Evolutionary conservation across 2,888 invertebrate genomes (phyloP).

Genomic region (Drosophila trichaetosa): DNA sequence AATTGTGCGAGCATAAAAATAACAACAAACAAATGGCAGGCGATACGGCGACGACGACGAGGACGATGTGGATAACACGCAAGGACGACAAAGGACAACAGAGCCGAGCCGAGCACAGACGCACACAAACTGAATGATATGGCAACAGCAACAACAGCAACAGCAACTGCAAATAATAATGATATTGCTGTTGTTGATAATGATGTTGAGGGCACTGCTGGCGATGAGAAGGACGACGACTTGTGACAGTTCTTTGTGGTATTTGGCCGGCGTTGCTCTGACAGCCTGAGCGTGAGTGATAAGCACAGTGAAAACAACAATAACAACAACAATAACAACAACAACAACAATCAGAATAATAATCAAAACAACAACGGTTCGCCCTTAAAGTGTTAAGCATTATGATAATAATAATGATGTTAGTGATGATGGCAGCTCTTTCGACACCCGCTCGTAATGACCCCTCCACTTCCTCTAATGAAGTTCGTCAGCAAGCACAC

Average conservation of each 20-base stretch:
- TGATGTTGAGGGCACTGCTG: slow-evolving; percentile 25
- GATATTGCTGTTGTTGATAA: slow-evolving; percentile 34
- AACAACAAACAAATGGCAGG: slow-evolving; percentile 65
- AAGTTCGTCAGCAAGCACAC: slow-evolving; percentile 17
- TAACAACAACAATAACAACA: neutral
- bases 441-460: slow-evolving; percentile 12
- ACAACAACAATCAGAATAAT: neutral
- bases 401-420: slow-evolving; percentile 34
- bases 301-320: slow-evolving; percentile 9
- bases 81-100: slow-evolving; percentile 69
- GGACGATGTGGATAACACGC: slow-evolving; percentile 46
- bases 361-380: slow-evolving; percentile 26
- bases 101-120: slow-evolving; percentile 35
- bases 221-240: slow-evolving; percentile 46
- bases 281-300: slow-evolving; percentile 14
- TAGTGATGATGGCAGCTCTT: slow-evolving; percentile 28
- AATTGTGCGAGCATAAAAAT: slow-evolving; percentile 77
- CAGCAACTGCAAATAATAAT: slow-evolving; percentile 32
- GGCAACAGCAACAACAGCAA: slow-evolving; percentile 52
- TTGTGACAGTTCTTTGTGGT: slow-evolving; percentile 79
- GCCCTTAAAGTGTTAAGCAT: slow-evolving; percentile 65
- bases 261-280: slow-evolving; percentile 35
- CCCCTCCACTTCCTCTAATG: slow-evolving; percentile 11
- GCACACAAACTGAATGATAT: slow-evolving; percentile 51
- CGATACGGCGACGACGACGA: slow-evolving; percentile 27